These are phyloP conservation scores for Muntiacus muntjak DNA, from an alignment of 2,113 vertebrate species.

Conservation along the genomic window DNA sequence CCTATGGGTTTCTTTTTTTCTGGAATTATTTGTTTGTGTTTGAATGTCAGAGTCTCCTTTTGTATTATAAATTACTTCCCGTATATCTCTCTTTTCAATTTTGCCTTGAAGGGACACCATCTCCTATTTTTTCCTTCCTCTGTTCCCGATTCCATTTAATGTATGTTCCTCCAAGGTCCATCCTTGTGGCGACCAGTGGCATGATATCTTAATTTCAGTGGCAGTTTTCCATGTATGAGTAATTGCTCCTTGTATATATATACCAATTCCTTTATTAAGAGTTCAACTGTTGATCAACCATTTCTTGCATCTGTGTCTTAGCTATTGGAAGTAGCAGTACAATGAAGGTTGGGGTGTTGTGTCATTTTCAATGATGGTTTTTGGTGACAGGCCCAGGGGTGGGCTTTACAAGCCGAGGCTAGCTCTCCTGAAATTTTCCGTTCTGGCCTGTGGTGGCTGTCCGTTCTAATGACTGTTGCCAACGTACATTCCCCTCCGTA, in stretches of 20 bases:
- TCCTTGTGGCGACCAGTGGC: neutral
- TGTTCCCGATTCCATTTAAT: neutral
- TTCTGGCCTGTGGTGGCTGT: neutral
- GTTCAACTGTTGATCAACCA: neutral
- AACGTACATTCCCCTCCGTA: rapidly evolving
- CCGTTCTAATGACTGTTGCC: rapidly evolving
- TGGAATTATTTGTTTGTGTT: neutral
- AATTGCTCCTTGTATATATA: neutral
- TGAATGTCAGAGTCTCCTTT: neutral
- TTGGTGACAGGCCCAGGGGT: neutral
- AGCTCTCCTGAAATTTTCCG: neutral
- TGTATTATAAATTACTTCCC: neutral
- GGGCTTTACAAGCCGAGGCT: neutral
- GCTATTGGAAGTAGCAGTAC: neutral
- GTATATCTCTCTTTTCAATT: neutral
- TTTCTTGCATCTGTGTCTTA: neutral
- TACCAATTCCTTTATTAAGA: neutral
- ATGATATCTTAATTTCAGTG: neutral
- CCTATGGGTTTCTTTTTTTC: neutral
- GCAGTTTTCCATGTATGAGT: neutral
- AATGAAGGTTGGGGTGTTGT: neutral
- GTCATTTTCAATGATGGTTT: neutral
- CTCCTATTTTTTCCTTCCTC: neutral
- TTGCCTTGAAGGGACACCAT: neutral
- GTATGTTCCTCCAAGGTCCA: neutral